A percentile compares a stretch with the other conserved stretches of the same genome.
Conservation (phyloP, 2,113 vertebrate species). For the Chionis minor region DNA sequence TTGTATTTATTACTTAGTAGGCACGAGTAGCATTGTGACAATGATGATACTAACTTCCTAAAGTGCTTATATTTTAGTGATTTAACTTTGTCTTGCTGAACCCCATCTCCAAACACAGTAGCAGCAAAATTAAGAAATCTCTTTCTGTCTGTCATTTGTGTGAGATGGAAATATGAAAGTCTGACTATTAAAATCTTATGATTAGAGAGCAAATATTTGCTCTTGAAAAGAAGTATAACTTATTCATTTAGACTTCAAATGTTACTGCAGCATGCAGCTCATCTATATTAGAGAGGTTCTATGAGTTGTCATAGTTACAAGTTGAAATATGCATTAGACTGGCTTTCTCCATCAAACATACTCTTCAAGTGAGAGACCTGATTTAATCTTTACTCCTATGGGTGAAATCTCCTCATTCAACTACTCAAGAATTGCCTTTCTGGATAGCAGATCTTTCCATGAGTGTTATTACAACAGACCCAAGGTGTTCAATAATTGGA, state of each 20-base stretch:
- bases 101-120: background rate
- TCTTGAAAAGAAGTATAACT: conserved; percentile 4
- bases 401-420: background rate
- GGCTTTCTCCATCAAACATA: background rate
- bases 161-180: background rate
- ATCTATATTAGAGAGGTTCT: background rate
- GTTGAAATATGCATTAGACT: background rate
- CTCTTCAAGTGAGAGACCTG: background rate
- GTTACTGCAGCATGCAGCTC: conserved; percentile 2
- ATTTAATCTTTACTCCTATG: conserved; percentile 7
- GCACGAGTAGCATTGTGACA: background rate
- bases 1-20: background rate
- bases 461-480: background rate
- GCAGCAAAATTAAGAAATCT: background rate
- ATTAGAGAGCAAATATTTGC: conserved; percentile 46
- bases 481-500: background rate
- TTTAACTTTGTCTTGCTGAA: background rate
- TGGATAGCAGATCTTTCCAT: background rate
- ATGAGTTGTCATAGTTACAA: conserved; percentile 22
- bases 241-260: conserved; percentile 30
- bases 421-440: background rate
- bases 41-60: background rate
- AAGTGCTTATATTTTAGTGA: background rate
- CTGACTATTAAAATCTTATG: conserved; percentile 6
- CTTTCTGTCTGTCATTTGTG: background rate